Evolutionary conservation across 2,113 vertebrate species (phyloP).

Genomic region (Marcusenius ussheri): DNA sequence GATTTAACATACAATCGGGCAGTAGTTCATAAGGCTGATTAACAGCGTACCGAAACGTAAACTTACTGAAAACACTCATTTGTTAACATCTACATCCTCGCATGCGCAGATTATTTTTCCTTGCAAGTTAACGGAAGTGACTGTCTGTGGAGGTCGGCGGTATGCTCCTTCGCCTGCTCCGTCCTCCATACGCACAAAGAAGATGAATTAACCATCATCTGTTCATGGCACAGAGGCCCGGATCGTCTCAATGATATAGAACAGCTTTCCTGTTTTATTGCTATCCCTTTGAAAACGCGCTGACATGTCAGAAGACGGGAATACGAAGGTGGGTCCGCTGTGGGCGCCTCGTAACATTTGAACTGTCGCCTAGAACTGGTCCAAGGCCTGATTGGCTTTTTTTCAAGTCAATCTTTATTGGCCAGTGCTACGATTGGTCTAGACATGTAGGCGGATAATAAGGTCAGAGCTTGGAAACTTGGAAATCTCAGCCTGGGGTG

Average conservation of each 20-base stretch:
- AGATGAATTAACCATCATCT: neutral
- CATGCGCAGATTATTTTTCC: neutral
- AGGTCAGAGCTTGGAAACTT: neutral
- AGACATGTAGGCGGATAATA: neutral
- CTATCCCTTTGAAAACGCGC: neutral
- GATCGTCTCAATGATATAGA: neutral
- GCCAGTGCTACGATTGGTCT: neutral
- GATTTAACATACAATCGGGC: neutral
- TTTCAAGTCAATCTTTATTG: neutral
- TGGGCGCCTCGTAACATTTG: neutral
- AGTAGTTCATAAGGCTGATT: neutral
- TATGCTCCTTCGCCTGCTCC: neutral
- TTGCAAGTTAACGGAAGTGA: constrained; percentile 13
- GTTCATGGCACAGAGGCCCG: neutral
- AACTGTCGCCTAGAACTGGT: neutral
- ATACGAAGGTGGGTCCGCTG: constrained; percentile 33
- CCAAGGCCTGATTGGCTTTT: neutral
- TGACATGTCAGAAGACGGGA: constrained; percentile 42
- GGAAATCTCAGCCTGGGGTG: constrained; percentile 1
- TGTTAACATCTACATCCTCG: neutral
- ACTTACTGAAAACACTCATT: neutral
- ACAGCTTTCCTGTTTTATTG: neutral
- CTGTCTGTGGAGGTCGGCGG: neutral
- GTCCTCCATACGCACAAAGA: neutral
- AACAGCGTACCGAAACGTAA: neutral